phyloP scores from a whole-genome alignment of 2,113 vertebrate species.

The Falcunculus frontatus region DNA sequence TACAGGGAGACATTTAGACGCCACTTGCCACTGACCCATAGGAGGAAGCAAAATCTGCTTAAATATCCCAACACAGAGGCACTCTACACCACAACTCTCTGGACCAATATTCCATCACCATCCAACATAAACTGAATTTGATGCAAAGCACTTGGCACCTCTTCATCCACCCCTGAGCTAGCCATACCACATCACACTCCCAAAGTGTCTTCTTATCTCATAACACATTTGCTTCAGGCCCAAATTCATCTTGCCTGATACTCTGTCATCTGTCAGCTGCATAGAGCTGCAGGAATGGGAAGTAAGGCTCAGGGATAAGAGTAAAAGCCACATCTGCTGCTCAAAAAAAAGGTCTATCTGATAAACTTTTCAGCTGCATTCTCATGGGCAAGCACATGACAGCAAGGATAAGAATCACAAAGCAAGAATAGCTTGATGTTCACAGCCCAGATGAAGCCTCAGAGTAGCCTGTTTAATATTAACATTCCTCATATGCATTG shows the following conservation, averaged over 20 bases:
- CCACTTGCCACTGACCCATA: neutral
- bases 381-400: neutral
- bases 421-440: neutral
- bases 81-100: neutral
- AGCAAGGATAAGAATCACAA: neutral
- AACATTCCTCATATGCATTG: neutral
- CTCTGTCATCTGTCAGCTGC: neutral
- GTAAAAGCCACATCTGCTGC: neutral
- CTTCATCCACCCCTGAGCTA: neutral
- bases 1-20: neutral
- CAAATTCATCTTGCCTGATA: neutral
- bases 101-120: neutral
- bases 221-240: neutral
- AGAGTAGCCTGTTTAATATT: neutral
- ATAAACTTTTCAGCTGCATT: neutral
- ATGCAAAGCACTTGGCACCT: neutral
- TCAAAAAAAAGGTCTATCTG: neutral
- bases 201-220: neutral
- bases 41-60: neutral
- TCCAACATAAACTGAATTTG: neutral
- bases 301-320: neutral
- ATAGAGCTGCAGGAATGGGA: neutral
- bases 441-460: neutral
- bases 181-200: neutral
- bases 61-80: neutral